phyloP scores from a whole-genome alignment of 23 tunicate species.

The Halocynthia aurantium region DNA sequence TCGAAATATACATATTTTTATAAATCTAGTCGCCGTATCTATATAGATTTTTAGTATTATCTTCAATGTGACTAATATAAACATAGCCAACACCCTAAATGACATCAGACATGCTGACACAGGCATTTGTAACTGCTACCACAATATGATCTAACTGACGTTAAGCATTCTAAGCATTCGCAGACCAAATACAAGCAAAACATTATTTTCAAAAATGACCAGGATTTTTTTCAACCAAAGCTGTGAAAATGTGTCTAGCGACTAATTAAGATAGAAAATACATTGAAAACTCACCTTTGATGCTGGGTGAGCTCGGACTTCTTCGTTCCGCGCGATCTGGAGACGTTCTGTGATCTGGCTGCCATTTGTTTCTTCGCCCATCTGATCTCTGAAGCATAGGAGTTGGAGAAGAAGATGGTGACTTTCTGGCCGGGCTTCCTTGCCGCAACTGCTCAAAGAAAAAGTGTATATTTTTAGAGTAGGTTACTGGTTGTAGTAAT shows the following conservation, averaged over 20 bases:
- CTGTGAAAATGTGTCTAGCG: not conserved
- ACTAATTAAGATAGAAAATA: conserved; percentile 45
- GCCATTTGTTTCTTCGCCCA: conserved; percentile 55
- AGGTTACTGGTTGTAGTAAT: not conserved
- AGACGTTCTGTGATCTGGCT: conserved; percentile 73
- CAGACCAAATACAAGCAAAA: no score
- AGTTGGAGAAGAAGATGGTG: conserved; percentile 96
- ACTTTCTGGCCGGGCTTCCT: conserved; percentile 72
- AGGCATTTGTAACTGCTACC: no score
- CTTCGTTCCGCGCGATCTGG: conserved; percentile 73
- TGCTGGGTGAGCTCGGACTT: conserved; percentile 86
- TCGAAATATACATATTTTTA: no score
- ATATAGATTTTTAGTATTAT: no score
- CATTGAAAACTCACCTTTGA: conserved; percentile 46
- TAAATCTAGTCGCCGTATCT: no score
- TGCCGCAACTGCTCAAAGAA: conserved; percentile 41
- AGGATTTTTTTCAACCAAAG: no score
- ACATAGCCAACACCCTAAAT: no score
- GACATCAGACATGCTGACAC: no score
- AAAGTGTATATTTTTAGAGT: not conserved
- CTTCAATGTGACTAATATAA: no score
- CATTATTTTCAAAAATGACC: no score
- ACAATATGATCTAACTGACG: no score
- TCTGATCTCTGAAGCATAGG: conserved; percentile 56
- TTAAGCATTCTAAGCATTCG: no score